Percentiles rank a stretch among this genome's conserved stretches.
Evolutionary conservation across 2,113 vertebrate species (phyloP).

Genomic region (Xiphophorus maculatus): DNA sequence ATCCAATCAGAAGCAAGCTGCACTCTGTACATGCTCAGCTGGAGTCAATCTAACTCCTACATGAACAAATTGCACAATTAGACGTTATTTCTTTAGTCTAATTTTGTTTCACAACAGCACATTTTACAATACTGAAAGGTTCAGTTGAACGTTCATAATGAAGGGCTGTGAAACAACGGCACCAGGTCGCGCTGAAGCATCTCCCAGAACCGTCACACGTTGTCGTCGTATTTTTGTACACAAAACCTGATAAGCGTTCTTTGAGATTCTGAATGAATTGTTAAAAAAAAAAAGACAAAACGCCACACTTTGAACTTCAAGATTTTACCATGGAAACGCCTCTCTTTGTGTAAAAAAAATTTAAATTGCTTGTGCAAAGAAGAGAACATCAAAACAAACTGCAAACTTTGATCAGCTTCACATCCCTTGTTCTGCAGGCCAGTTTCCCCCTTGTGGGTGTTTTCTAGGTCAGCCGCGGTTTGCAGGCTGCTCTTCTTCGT

Average conservation of each 20-base stretch:
- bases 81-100: too few species aligned
- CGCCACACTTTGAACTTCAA: not conserved
- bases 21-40: not conserved
- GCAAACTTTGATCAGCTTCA: not conserved
- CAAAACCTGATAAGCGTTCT: not conserved
- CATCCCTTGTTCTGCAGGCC: not conserved
- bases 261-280: not conserved
- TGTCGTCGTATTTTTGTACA: not conserved
- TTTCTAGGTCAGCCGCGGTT: not conserved
- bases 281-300: not conserved
- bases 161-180: not conserved
- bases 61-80: not conserved
- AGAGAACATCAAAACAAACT: not conserved
- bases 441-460: not conserved
- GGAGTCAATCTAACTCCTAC: not conserved
- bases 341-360: not conserved
- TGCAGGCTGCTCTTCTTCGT: too few species aligned
- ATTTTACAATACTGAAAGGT: not conserved
- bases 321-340: not conserved
- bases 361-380: not conserved
- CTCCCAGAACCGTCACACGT: not conserved
- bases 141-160: not conserved
- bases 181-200: not conserved
- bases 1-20: slow-evolving; percentile 12
- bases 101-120: too few species aligned